Percentiles rank a stretch among this genome's conserved stretches.
phyloP scores from a whole-genome alignment of 1,140 invertebrate species.

The Bombus confusus region DNA sequence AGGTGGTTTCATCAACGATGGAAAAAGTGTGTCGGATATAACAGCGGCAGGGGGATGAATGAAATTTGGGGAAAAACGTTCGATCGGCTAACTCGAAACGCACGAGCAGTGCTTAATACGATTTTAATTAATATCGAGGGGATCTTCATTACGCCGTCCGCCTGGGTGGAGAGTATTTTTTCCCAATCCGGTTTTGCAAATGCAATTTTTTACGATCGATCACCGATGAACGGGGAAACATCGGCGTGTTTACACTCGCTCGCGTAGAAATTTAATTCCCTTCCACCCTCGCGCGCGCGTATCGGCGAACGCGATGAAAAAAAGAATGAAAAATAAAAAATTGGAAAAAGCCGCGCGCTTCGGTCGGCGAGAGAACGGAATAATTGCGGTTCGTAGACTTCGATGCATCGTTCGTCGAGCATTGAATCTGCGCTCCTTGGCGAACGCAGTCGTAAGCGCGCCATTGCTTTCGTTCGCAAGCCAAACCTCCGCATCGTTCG shows the following conservation, averaged over 20 bases:
- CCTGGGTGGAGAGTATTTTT: not conserved
- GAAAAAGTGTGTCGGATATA: not conserved
- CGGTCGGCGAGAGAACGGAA: not conserved
- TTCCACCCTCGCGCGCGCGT: no score
- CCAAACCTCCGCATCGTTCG: not conserved
- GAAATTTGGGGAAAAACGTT: not conserved
- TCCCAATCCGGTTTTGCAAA: not conserved
- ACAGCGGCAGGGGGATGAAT: not conserved
- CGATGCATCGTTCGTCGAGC: not conserved
- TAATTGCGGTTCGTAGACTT: not conserved
- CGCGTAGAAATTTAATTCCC: no score
- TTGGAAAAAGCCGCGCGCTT: not conserved
- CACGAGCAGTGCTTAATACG: not conserved
- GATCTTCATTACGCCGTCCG: not conserved
- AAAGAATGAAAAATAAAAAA: not conserved
- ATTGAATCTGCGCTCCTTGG: not conserved
- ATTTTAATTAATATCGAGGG: conserved; percentile 11
- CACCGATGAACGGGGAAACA: not conserved
- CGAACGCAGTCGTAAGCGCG: not conserved
- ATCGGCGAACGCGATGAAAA: no score
- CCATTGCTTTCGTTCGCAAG: not conserved
- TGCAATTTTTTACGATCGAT: not conserved
- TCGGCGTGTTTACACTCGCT: not conserved
- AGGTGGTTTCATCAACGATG: not conserved
- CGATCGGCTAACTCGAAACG: not conserved